Evolutionary conservation across 1,140 invertebrate genomes (phyloP).

Genomic region (Psilanteris sp.): DNA sequence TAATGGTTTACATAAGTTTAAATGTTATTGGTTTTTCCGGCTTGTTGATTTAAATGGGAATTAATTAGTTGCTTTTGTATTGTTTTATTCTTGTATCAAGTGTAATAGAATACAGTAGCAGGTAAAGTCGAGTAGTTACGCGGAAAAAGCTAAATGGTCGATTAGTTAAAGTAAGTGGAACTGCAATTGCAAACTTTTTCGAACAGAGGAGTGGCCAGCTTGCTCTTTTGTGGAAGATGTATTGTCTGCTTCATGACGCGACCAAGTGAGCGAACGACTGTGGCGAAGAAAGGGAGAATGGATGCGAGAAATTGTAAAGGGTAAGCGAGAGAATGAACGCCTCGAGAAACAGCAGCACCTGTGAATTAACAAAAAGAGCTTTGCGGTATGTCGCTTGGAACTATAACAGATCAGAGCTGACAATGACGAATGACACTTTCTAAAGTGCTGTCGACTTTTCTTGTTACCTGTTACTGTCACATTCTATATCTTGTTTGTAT

Average conservation of each 20-base stretch:
- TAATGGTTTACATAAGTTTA: no score
- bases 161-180: constrained; percentile 63
- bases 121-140: constrained; percentile 46
- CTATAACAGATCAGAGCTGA: constrained; percentile 70
- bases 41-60: constrained; percentile 49
- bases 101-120: constrained; percentile 54
- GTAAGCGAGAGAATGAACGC: constrained; percentile 57
- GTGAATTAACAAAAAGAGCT: constrained; percentile 73
- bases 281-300: constrained; percentile 59
- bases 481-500: constrained; percentile 22
- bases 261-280: constrained; percentile 64
- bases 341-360: constrained; percentile 61
- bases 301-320: constrained; percentile 60
- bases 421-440: constrained; percentile 74
- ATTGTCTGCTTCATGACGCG: constrained; percentile 64
- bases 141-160: constrained; percentile 55
- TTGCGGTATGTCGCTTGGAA: constrained; percentile 58
- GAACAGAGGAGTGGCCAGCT: constrained; percentile 52
- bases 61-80: constrained; percentile 51
- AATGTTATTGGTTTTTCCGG: constrained; percentile 40
- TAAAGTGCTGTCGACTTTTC: constrained; percentile 67
- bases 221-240: constrained; percentile 67
- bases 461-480: constrained; percentile 63
- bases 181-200: constrained; percentile 60
- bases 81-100: constrained; percentile 51